Evolutionary conservation across 2,113 vertebrate species (phyloP), one percentile per base, ranked within the genome.

Genomic region (Nipponia nippon): DNA sequence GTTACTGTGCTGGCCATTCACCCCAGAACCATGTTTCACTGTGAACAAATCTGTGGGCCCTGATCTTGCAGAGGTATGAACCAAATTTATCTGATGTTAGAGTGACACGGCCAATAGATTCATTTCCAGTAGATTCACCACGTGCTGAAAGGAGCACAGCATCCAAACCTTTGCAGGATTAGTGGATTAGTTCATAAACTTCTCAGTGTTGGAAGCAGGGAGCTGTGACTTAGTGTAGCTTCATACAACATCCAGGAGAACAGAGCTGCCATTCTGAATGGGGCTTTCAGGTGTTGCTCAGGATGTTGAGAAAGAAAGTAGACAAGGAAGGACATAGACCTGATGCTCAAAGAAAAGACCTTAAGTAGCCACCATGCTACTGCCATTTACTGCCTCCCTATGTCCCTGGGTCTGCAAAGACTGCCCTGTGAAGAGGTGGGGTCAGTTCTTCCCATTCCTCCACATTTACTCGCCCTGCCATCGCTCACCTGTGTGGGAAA

Each of bases 81-180:
- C 7, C 3, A 67, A 69, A 38, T 12, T 82, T 81, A 23, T 62
- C 61, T 47, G 8, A 46, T 42, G 14, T 10, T 10, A 53, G 8
- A 50, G 11, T 26, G 16, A 93, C 27, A 53, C 2, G 29, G 44
- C 8, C 69, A 61, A n/a, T 30, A 46, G 42, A 49, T 67, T 67
- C 2, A 67, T 20, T 83, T 83, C 34, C 53, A 62, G 42, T 3
- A 66, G 5, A 27, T 20, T 75, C 8, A 16, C 9, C 13, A 5
- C 2, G 4, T 30, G 42, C 22, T 1, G 5, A 69, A 76, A 67
- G 4, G 40, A 76, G 6, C 4, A 4, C 7, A 56, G 2, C 7
- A 2, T 40, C 29, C 23, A 44, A 20, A 53, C 2, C 8, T 72
- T 59, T 61, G 15, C 6, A 36, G 34, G 23, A 25, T 44, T 77